Evolutionary conservation across 1,140 invertebrate species (phyloP).

Genomic region (Drosophila bocki): DNA sequence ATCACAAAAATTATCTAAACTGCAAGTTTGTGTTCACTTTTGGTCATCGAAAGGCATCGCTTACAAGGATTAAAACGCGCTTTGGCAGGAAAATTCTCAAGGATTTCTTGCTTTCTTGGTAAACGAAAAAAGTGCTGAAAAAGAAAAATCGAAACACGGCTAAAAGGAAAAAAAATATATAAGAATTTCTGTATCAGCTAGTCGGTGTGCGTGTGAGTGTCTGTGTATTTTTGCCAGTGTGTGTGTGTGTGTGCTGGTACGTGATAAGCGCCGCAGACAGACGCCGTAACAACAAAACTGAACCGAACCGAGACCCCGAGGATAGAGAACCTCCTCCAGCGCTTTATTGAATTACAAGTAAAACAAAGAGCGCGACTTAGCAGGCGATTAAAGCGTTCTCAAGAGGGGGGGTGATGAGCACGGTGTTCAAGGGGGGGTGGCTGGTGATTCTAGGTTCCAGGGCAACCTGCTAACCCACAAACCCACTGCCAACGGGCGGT

Average conservation of each 20-base stretch:
- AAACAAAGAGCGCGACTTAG: constrained; percentile 71
- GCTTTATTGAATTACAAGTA: constrained; percentile 76
- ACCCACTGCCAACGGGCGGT: constrained; percentile 49
- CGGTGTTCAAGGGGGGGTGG: too few species aligned
- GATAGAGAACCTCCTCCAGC: constrained; percentile 30
- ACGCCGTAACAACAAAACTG: constrained; percentile 75
- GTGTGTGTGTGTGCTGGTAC: constrained; percentile 47
- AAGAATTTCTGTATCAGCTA: constrained; percentile 80
- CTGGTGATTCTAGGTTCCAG: background rate
- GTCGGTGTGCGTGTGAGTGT: constrained; percentile 47
- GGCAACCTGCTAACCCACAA: constrained; percentile 65
- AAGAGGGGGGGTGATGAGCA: background rate
- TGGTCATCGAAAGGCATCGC: constrained; percentile 19
- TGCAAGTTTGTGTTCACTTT: constrained; percentile 43
- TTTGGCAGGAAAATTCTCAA: constrained; percentile 15
- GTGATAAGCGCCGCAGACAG: constrained; percentile 76
- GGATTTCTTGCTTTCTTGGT: constrained; percentile 21
- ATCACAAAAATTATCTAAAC: constrained; percentile 48
- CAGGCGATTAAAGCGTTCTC: constrained; percentile 60
- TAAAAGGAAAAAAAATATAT: constrained; percentile 43
- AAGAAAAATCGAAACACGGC: constrained; percentile 77
- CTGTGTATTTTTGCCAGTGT: constrained; percentile 26
- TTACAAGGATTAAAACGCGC: background rate
- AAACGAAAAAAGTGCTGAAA: constrained; percentile 28
- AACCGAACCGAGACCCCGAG: constrained; percentile 18